A percentile compares a stretch with the other conserved stretches of the same genome.
Conservation (phyloP, 2,113 vertebrate genomes). For the Atlantisia rogersi region DNA sequence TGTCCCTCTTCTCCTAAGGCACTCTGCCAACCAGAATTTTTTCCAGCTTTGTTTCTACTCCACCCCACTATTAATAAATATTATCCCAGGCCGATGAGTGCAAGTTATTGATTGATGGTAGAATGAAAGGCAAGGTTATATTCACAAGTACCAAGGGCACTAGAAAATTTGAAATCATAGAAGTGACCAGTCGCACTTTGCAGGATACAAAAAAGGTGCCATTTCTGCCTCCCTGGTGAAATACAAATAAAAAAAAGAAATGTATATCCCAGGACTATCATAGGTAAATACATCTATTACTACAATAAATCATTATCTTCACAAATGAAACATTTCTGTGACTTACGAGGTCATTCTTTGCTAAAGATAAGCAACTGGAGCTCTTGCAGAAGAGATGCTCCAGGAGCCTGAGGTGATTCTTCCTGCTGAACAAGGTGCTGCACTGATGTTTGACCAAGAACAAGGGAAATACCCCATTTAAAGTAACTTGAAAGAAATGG, state of each 20-base stretch:
- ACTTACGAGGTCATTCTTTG: neutral
- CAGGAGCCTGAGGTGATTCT: neutral
- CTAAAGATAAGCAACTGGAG: neutral
- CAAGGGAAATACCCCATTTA: neutral
- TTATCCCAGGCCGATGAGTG: constrained; percentile 31
- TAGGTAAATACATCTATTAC: neutral
- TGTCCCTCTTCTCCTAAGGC: constrained; percentile 47
- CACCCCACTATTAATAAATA: constrained; percentile 54
- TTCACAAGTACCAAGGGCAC: neutral
- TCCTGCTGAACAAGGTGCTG: neutral
- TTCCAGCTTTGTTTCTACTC: constrained; percentile 58
- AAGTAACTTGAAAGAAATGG: neutral
- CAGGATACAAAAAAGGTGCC: neutral
- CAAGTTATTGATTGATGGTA: constrained; percentile 50
- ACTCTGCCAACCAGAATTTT: constrained; percentile 50
- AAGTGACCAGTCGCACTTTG: neutral
- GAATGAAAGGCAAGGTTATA: constrained; percentile 55
- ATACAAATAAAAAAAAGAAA: neutral
- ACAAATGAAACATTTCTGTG: neutral
- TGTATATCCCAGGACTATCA: neutral
- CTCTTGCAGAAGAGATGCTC: neutral
- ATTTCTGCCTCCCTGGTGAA: neutral
- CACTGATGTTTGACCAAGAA: neutral
- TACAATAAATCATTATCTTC: neutral
- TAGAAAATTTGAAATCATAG: constrained; percentile 23